These are phyloP conservation scores for Microplitis demolitor DNA, from an alignment of 1,140 invertebrate species.

Conservation along the genomic window DNA sequence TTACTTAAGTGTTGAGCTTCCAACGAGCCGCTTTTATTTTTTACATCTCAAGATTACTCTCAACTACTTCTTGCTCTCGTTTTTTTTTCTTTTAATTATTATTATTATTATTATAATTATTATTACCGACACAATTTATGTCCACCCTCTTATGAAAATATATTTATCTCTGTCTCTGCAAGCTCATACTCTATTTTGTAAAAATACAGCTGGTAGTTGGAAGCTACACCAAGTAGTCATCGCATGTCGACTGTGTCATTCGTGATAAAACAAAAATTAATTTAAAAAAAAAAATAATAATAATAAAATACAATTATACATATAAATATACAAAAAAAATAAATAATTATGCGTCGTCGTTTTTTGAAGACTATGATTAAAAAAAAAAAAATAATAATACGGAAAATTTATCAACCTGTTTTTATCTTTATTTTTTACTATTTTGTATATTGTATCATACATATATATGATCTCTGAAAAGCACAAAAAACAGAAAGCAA, in stretches of 20 bases:
- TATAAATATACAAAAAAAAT: background rate
- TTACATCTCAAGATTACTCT: no score
- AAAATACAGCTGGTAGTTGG: background rate
- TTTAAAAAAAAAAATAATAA: background rate
- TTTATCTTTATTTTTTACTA: conserved; percentile 59
- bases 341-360: conserved; percentile 13
- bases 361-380: conserved; percentile 40
- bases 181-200: background rate
- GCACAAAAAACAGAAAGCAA: conserved; percentile 52
- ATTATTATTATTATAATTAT: no score
- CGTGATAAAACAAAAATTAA: background rate
- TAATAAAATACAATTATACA: background rate
- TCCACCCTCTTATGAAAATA: no score
- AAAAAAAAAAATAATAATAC: conserved; percentile 36
- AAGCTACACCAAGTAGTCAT: background rate
- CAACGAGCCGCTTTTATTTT: no score
- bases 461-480: conserved; percentile 58
- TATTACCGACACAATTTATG: no score
- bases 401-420: conserved; percentile 52
- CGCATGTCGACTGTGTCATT: background rate
- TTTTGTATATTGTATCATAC: conserved; percentile 57
- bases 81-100: no score
- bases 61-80: no score
- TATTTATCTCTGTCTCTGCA: no score
- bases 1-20: background rate